phyloP scores from a whole-genome alignment of 2,888 invertebrate genomes.

The Torymus texanus region DNA sequence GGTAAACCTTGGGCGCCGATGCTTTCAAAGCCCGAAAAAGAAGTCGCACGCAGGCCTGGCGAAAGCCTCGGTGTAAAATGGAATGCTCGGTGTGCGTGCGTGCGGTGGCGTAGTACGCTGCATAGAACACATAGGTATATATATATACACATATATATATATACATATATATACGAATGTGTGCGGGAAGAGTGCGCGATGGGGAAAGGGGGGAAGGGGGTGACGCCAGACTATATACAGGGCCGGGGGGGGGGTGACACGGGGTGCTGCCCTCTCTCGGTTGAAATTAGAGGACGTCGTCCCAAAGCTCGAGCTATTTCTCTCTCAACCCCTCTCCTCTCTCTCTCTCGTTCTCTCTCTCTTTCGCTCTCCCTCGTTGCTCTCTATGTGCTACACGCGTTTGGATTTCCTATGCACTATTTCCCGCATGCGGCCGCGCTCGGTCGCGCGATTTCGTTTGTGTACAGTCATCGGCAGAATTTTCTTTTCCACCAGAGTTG shows the following conservation, averaged over 20 bases:
- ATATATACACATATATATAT: too few relatives aligned
- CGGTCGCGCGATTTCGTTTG: constrained; percentile 13
- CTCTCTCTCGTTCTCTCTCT: constrained; percentile 31
- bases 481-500: background rate
- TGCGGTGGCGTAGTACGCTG: constrained; percentile 47
- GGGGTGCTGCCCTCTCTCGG: constrained; percentile 67
- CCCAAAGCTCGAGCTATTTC: constrained; percentile 62
- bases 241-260: constrained; percentile 62
- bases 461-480: constrained; percentile 46
- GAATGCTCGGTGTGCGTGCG: constrained; percentile 49
- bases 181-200: constrained; percentile 10
- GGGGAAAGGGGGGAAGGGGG: constrained; percentile 45
- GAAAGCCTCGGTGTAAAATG: constrained; percentile 59
- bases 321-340: constrained; percentile 44
- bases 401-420: constrained; percentile 71
- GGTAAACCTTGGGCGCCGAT: background rate
- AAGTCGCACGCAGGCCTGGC: constrained; percentile 34
- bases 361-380: constrained; percentile 22
- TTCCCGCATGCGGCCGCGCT: constrained; percentile 63
- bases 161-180: too few relatives aligned
- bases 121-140: constrained; percentile 42
- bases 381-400: constrained; percentile 53
- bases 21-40: background rate
- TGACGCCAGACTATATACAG: constrained; percentile 52
- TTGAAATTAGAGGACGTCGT: constrained; percentile 70